phyloP scores from a whole-genome alignment of 1,140 invertebrate genomes.

The Himalopsyche phryganea region DNA sequence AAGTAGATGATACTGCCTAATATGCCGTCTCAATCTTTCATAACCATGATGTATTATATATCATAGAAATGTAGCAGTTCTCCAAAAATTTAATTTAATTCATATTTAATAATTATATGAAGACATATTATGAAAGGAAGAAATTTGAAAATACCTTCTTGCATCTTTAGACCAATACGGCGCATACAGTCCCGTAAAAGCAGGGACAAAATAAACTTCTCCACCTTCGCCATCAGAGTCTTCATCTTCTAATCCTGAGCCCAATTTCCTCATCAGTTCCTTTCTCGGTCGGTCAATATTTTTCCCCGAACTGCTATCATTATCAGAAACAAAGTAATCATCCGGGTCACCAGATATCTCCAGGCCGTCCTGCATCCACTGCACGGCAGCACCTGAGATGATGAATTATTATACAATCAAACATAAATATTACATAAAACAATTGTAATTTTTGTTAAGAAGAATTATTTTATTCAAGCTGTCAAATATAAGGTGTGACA shows the following conservation, averaged over 20 bases:
- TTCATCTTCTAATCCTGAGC: constrained; percentile 40
- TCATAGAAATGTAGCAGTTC: too few relatives aligned
- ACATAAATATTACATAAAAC: too few relatives aligned
- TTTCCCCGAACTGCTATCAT: constrained; percentile 22
- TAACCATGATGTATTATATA: too few relatives aligned
- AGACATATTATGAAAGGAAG: too few relatives aligned
- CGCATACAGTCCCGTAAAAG: constrained; percentile 90
- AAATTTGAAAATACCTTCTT: constrained; percentile 59
- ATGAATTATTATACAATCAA: too few relatives aligned
- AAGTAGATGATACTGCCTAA: too few relatives aligned
- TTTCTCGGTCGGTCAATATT: not conserved
- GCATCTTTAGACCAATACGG: constrained; percentile 93
- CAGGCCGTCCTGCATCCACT: constrained; percentile 83
- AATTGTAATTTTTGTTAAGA: too few relatives aligned
- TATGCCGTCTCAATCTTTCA: too few relatives aligned
- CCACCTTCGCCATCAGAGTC: constrained; percentile 40
- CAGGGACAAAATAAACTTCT: constrained; percentile 92
- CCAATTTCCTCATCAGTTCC: not conserved
- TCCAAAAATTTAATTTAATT: too few relatives aligned
- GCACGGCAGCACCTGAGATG: constrained; percentile 70
- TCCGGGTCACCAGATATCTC: constrained; percentile 59
- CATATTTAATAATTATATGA: too few relatives aligned
- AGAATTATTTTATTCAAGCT: too few relatives aligned
- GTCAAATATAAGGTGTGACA: too few relatives aligned
- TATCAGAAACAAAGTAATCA: constrained; percentile 36